These are phyloP conservation scores for Parazoanthus darwini DNA, from an alignment of 92 coral and sea anemone genomes.

Conservation along the genomic window DNA sequence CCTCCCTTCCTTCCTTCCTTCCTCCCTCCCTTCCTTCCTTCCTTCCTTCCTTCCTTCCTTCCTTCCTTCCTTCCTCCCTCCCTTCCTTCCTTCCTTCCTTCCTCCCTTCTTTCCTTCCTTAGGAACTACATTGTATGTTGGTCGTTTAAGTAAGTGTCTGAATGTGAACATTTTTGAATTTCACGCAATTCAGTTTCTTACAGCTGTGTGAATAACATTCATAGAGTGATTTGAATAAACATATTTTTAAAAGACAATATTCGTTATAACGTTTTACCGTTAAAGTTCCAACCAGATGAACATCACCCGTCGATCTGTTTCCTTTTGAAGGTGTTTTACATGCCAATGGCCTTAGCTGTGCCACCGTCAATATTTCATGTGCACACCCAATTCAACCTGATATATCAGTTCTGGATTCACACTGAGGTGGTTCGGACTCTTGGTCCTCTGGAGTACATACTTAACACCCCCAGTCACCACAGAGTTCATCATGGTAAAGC, in stretches of 20 bases:
- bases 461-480: conserved; percentile 96
- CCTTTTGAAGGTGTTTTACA: conserved; percentile 51
- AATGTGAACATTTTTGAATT: too few species aligned
- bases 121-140: too few species aligned
- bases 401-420: conserved; percentile 97
- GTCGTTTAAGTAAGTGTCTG: too few species aligned
- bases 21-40: too few species aligned
- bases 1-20: too few species aligned
- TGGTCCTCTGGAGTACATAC: conserved; percentile 93
- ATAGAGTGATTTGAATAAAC: too few species aligned
- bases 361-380: conserved; percentile 86
- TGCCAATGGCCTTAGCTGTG: conserved; percentile 74
- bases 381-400: conserved; percentile 80
- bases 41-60: too few species aligned
- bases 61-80: too few species aligned
- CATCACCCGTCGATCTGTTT: not conserved
- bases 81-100: too few species aligned
- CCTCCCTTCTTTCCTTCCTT: not conserved
- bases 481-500: conserved; percentile 91
- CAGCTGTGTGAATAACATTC: too few species aligned
- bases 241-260: not conserved
- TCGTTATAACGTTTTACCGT: too few species aligned
- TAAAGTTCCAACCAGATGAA: not conserved
- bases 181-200: too few species aligned
- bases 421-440: conserved; percentile 86